Base-by-base conservation (phyloP, 1,140 invertebrate genomes). In the Trachymyrmex cornetzi region DNA sequence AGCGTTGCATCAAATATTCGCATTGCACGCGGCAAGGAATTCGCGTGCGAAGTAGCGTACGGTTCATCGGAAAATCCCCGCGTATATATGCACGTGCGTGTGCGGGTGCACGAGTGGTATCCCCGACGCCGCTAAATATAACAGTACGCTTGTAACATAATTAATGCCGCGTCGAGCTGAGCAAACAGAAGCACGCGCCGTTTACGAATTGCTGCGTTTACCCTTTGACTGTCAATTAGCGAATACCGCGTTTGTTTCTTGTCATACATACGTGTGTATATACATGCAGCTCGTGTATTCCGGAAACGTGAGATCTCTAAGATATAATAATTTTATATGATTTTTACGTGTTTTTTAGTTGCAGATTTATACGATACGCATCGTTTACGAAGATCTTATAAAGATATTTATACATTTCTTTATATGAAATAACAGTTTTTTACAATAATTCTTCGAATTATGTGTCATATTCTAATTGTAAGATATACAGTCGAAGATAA, bases 41-140 rank as follows among this genome's bases (percentile, higher is more conserved):
- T 71, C 30, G 48, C 63, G 63, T 53, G 63, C 34, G 30, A 22
- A 66, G 19, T 27, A n/a, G 30, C 63, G n/a, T 34, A 53, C 48
- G 48, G 64, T 81, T 81, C 64, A 69, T 69, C 77, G 77, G 77
- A 24, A 80, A 80, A 69, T 69, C 77, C 66, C 77, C 77, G 63
- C 27, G 22, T 44, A 44, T 44, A 44, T 3, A 44, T 3, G 38
- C 9, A 44, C 38, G 30, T 24, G n/a, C n/a, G 14, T 34, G 48
- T 30, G 14, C 77, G 44, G 9, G 12, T 38, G 30, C 57, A 7
- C 14, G 38, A 19, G 44, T n/a, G n/a, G n/a, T 16, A 55, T 19
- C 12, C 12, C 12, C n/a, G 77, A 30, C 30, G 48, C 48, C 64
- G 77, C 77, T 81, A 81, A 81, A 81, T 81, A 81, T 81, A 81